Base-by-base conservation (phyloP, 2,888 invertebrate species). In the Pharmacophagus antenor region DNA sequence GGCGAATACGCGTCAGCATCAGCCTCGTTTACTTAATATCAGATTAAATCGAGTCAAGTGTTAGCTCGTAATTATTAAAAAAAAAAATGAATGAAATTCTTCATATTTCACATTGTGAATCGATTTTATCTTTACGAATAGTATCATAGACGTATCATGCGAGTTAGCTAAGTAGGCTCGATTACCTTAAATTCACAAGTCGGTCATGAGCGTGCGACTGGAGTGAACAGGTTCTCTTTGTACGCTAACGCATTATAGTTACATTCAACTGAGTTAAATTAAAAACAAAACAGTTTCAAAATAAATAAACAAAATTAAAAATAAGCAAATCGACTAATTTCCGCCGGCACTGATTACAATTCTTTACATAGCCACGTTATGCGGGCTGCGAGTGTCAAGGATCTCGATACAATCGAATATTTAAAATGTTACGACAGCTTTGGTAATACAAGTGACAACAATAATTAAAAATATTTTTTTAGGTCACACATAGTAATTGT, bases 161-260 rank as follows among this genome's bases (percentile, higher is more conserved):
- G n/a, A 56, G 47, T 58, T 54, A 47, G 52, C 42, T 21, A 51
- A 67, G 67, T 65, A 66, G 68, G 70, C 70, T 70, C 57, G 78
- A 72, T 74, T 74, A 63, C 78, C 76, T 77, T 76, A 72, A 77
- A 72, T 73, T 73, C 67, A 67, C 67, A 77, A 69, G 67, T 74
- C 69, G 76, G 77, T 75, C 78, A 76, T 77, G 76, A 71, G 69
- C 72, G 69, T 59, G 44, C n/a, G 21, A 61, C 44, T 55, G 52
- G 56, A 62, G 48, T 31, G 59, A 51, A 65, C 69, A 74, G 71
- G 73, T 67, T 69, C 68, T 66, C 67, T 67, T 57, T 66, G 42
- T 46, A 7, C 54, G 50, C 60, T 65, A 64, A 63, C 62, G 62
- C 65, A 52, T 67, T 66, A n/a, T n/a, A 68, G 66, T 63, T 66